These are phyloP conservation scores for Pterois miles DNA, from an alignment of 2,797 vertebrate genomes.

Conservation along the genomic window DNA sequence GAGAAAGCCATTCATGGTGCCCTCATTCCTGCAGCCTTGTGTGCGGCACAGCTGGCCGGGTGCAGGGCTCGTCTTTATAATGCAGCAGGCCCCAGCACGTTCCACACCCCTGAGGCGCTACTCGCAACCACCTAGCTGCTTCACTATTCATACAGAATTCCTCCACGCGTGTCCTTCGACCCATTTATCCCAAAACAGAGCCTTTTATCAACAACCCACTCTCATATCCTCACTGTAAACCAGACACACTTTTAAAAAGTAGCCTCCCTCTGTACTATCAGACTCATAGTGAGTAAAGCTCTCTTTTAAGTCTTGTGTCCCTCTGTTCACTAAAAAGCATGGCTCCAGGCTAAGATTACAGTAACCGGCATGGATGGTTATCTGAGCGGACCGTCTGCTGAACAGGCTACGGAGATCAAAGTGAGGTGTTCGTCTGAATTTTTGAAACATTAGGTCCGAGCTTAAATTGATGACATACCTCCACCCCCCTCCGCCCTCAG, in stretches of 20 bases:
- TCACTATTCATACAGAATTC: conserved; percentile 63
- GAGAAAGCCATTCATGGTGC: conserved; percentile 79
- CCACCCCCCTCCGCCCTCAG: conserved; percentile 7
- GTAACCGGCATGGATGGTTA: conserved; percentile 77
- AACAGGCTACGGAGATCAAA: conserved; percentile 84
- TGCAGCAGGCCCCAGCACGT: conserved; percentile 75
- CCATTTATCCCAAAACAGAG: conserved; percentile 38
- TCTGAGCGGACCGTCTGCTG: conserved; percentile 82
- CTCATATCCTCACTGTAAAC: conserved; percentile 23
- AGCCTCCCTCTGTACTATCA: conserved; percentile 1
- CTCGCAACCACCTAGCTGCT: conserved; percentile 46
- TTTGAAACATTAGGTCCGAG: conserved; percentile 68
- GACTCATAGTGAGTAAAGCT: neutral
- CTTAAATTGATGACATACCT: conserved; percentile 70
- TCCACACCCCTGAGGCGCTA: conserved; percentile 59
- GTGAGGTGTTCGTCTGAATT: conserved; percentile 74
- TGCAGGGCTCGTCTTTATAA: conserved; percentile 61
- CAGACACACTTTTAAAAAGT: neutral
- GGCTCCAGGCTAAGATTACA: conserved; percentile 80
- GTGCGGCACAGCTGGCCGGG: conserved; percentile 67
- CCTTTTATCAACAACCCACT: conserved; percentile 42
- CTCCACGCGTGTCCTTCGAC: conserved; percentile 22
- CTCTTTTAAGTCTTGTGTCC: conserved; percentile 7
- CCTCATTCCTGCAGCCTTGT: conserved; percentile 77
- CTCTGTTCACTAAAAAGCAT: conserved; percentile 44